Evolutionary conservation across 2,113 vertebrate genomes (phyloP).

Genomic region (Mesocricetus auratus): DNA sequence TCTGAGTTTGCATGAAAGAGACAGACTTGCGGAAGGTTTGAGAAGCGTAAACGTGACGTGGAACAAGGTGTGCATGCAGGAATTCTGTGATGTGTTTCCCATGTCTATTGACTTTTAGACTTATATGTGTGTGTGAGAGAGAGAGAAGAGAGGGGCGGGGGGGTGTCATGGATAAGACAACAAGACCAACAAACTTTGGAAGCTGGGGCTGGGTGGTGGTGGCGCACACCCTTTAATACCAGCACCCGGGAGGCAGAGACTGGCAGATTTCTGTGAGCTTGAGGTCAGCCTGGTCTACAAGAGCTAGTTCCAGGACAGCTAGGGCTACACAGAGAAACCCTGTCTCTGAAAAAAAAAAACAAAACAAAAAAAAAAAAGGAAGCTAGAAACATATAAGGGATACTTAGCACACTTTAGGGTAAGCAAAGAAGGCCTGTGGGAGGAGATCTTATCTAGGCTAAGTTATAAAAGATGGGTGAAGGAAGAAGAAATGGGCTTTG

Average conservation of each 20-base stretch:
- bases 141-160: not conserved
- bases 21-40: conserved; percentile 89
- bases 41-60: conserved; percentile 91
- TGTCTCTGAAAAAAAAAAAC: too few species aligned
- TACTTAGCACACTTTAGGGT: not conserved
- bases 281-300: too few species aligned
- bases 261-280: too few species aligned
- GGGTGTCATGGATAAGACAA: not conserved
- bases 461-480: not conserved
- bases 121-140: too few species aligned
- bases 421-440: not conserved
- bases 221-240: too few species aligned
- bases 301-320: too few species aligned
- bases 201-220: too few species aligned
- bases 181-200: not conserved
- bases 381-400: not conserved
- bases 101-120: not conserved
- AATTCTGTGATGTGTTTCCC: not conserved
- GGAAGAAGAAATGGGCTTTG: not conserved
- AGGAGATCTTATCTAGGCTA: not conserved
- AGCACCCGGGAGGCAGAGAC: too few species aligned
- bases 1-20: conserved; percentile 89
- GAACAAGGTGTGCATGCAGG: conserved; percentile 89
- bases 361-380: not conserved
- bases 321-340: too few species aligned